Evolutionary conservation across 2,888 invertebrate species (phyloP), one percentile per base, ranked within the genome.

Genomic region (Odontocerum albicorne): DNA sequence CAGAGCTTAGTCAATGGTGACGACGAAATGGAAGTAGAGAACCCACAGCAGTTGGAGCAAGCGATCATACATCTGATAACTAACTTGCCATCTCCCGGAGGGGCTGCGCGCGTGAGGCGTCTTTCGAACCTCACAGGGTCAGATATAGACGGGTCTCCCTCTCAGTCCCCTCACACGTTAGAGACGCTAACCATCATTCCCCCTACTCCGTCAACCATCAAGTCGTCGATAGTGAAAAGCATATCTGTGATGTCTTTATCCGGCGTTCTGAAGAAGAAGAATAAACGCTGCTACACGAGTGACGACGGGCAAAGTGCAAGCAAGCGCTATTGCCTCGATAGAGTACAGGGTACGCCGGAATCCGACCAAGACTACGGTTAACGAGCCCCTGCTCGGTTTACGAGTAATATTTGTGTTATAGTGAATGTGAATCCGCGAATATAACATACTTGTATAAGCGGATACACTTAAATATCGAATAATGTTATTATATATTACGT

Each of bases 41-140:
- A 90, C 72, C 87, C 88, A 0, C 76, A 79, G 55, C 79, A 84
- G 53, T 67, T 91, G 46, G 87, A 90, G 66, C 80, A 82, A 47
- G 89, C 88, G 46, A 85, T 92, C 27, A 81, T 85, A 65, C 84
- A 87, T 65, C 72, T 92, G 39, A 79, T 86, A 60, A 78, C 75
- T 54, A 78, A 82, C 64, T 63, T 74, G 44, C 69, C 59, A 17
- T 51, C 59, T 4, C 54, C 57, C 12, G 39, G 27, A 1, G 20
- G 66, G 4, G 66, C 65, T 12, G 61, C 65, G 2, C 65, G 66
- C 3, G 65, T 21, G 16, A 10, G 42, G 15, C 44, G 33, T 7
- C 39, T 40, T 32, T 49, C 47, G 15, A 49, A 33, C 43, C 19
- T 15, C 3, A n/a, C 46, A 3, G 13, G 15, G 4, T 6, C 12